These are phyloP conservation scores for Bugulina stolonifera DNA, from an alignment of 2,888 invertebrate species.

Conservation along the genomic window DNA sequence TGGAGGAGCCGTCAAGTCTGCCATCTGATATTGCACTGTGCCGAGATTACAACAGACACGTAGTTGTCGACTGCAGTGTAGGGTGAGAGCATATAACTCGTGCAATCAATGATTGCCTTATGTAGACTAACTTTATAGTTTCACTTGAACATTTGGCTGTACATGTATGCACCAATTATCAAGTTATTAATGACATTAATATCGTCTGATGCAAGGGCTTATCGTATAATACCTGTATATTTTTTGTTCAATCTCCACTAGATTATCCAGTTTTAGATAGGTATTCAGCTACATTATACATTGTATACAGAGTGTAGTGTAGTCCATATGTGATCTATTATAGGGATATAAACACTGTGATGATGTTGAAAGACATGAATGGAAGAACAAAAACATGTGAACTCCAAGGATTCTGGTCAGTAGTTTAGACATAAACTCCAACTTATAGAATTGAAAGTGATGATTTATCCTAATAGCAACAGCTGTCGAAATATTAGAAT, in stretches of 20 bases:
- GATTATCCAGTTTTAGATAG: no score
- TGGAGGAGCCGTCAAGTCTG: neutral
- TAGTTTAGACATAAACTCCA: no score
- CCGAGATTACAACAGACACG: neutral
- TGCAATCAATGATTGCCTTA: neutral
- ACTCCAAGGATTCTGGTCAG: constrained; percentile 42
- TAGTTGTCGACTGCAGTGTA: constrained; percentile 18
- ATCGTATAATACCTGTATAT: neutral
- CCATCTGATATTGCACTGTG: neutral
- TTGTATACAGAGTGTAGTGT: no score
- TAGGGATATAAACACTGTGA: constrained; percentile 33
- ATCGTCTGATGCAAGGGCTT: neutral
- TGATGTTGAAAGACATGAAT: constrained; percentile 35
- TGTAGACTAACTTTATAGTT: neutral
- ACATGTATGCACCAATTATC: no score
- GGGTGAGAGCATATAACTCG: constrained; percentile 4
- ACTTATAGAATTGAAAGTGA: no score
- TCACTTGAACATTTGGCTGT: neutral
- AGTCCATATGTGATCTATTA: neutral
- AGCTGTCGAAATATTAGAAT: no score
- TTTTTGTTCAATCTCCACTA: no score
- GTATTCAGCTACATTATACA: no score
- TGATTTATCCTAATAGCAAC: no score
- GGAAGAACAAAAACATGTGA: constrained; percentile 32
- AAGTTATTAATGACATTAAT: no score